A percentile compares a stretch with the other conserved stretches of the same genome.
Evolutionary conservation across 2,113 vertebrate species (phyloP).

Genomic region (Siphamia tubifer): DNA sequence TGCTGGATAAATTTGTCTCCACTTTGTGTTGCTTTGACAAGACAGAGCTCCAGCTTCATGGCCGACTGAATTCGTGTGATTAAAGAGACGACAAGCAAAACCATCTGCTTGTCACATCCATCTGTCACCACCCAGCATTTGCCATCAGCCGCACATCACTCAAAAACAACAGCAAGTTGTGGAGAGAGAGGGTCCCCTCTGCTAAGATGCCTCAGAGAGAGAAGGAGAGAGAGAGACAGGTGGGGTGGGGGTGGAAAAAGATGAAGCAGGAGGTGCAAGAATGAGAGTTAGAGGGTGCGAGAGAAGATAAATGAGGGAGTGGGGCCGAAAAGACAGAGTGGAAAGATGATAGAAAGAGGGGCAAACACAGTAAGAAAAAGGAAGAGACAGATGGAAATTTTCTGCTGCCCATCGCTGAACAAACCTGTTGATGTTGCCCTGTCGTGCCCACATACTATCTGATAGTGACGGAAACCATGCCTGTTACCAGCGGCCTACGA

Average conservation of each 20-base stretch:
- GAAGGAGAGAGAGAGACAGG: neutral
- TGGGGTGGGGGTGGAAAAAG: neutral
- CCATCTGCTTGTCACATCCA: constrained; percentile 86
- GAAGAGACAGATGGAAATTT: constrained; percentile 14
- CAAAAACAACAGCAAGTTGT: constrained; percentile 70
- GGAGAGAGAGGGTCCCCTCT: neutral
- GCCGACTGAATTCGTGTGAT: constrained; percentile 83
- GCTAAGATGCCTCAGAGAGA: constrained; percentile 3
- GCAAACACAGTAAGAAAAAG: neutral
- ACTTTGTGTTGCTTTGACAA: constrained; percentile 83
- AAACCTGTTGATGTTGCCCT: constrained; percentile 25
- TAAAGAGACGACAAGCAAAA: constrained; percentile 85
- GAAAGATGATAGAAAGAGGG: constrained; percentile 13
- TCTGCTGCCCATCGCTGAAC: neutral
- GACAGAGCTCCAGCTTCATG: constrained; percentile 81
- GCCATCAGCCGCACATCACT: constrained; percentile 82
- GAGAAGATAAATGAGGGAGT: constrained; percentile 47
- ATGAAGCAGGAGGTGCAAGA: constrained; percentile 9
- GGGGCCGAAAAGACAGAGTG: constrained; percentile 20
- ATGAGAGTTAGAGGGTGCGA: constrained; percentile 16
- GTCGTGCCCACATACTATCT: constrained; percentile 23
- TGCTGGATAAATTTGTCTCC: constrained; percentile 82
- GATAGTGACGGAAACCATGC: neutral
- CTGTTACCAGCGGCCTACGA: constrained; percentile 1
- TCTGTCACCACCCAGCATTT: constrained; percentile 80